phyloP scores from a whole-genome alignment of 1,140 invertebrate genomes.

The Bombyx mori region DNA sequence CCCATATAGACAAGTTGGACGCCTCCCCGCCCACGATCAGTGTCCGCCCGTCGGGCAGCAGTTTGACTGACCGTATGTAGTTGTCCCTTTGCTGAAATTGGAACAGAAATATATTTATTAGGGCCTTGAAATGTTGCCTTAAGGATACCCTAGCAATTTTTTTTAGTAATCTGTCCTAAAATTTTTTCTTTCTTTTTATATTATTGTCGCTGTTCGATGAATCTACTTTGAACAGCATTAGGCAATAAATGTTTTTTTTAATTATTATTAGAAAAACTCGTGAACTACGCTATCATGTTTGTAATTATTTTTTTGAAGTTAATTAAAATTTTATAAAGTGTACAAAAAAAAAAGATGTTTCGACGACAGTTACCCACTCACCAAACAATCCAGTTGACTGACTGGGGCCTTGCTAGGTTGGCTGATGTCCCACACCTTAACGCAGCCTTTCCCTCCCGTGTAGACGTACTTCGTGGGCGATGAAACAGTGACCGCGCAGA shows the following conservation, averaged over 20 bases:
- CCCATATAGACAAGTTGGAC: conserved; percentile 96
- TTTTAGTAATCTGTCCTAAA: too few species aligned
- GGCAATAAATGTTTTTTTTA: too few species aligned
- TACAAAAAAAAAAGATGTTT: neutral
- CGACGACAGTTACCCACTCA: conserved; percentile 73
- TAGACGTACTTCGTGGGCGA: conserved; percentile 97
- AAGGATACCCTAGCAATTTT: too few species aligned
- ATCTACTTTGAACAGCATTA: too few species aligned
- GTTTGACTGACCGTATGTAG: conserved; percentile 97
- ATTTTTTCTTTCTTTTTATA: too few species aligned
- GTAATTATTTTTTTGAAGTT: too few species aligned
- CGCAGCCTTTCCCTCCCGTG: conserved; percentile 97
- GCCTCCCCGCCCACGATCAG: conserved; percentile 98
- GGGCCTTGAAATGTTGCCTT: too few species aligned
- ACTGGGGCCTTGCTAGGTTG: conserved; percentile 85
- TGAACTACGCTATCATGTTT: too few species aligned
- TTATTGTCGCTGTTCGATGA: too few species aligned
- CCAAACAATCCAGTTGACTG: conserved; percentile 90
- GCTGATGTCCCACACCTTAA: conserved; percentile 95
- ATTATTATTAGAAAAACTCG: too few species aligned
- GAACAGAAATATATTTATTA: neutral
- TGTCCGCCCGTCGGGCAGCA: conserved; percentile 95
- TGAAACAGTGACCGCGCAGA: conserved; percentile 92
- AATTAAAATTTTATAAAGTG: too few species aligned
- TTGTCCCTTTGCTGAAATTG: conserved; percentile 89